Evolutionary conservation across 2,113 vertebrate species (phyloP).

Genomic region (Mixornis gularis): DNA sequence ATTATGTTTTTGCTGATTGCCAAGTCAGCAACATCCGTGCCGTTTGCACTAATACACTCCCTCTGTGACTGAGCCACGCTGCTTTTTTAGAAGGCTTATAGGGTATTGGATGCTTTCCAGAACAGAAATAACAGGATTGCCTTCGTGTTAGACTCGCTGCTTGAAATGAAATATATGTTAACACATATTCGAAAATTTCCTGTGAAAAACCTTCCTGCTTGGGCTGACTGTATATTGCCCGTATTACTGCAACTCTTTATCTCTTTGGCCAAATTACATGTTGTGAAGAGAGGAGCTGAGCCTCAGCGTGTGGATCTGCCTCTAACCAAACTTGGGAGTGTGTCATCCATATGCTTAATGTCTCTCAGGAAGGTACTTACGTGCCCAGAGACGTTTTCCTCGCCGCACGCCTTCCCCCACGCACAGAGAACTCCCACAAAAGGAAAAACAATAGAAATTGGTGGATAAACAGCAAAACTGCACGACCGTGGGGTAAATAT

Average conservation of each 20-base stretch:
- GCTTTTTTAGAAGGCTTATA: conserved; percentile 14
- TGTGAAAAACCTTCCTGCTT: neutral
- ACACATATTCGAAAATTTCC: neutral
- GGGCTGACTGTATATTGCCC: neutral
- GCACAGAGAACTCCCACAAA: neutral
- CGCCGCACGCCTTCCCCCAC: neutral
- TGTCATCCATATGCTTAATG: conserved; percentile 3
- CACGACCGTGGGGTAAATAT: conserved; percentile 45
- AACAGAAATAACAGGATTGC: conserved; percentile 54
- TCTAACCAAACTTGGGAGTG: conserved; percentile 46
- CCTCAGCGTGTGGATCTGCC: neutral
- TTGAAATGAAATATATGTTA: conserved; percentile 32
- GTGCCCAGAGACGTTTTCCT: neutral
- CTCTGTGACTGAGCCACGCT: neutral
- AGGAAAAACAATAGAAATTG: neutral
- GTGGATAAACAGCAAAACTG: neutral
- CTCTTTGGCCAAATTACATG: neutral
- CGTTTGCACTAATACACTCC: neutral
- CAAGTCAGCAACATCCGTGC: neutral
- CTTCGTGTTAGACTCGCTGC: neutral
- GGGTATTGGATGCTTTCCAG: conserved; percentile 42
- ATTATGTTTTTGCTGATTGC: neutral
- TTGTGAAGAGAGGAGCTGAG: neutral
- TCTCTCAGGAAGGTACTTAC: neutral
- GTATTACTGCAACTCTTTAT: neutral